These are phyloP conservation scores for Agelastica alni DNA, from an alignment of 2,888 invertebrate species.

Conservation along the genomic window DNA sequence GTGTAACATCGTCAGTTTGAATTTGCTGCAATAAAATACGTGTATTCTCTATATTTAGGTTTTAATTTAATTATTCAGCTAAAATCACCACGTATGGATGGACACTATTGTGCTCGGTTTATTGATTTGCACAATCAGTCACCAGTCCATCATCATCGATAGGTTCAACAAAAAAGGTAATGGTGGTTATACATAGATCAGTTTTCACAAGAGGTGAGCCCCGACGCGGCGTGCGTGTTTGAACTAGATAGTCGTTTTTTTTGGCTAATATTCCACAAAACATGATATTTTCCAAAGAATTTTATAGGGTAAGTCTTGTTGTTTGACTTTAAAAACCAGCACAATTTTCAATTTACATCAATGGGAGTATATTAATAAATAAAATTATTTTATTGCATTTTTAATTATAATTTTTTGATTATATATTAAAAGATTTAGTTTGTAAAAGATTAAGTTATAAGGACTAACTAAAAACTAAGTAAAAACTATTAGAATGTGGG, in stretches of 20 bases:
- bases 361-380: no score
- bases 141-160: slow-evolving; percentile 11
- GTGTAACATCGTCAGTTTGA: no score
- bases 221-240: neutral
- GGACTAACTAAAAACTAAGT: no score
- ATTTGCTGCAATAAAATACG: no score
- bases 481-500: no score
- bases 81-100: slow-evolving; percentile 12
- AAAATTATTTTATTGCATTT: no score
- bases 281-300: slow-evolving; percentile 20
- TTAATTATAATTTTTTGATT: no score
- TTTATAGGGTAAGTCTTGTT: slow-evolving; percentile 7
- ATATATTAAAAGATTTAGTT: no score
- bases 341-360: no score
- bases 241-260: neutral
- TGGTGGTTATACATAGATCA: slow-evolving; percentile 3
- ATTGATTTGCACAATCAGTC: slow-evolving; percentile 12
- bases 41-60: slow-evolving; percentile 10
- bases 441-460: no score
- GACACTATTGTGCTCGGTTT: slow-evolving; percentile 5
- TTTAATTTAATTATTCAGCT: slow-evolving; percentile 22
- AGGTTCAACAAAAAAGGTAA: neutral
- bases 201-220: slow-evolving; percentile 1
- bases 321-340: no score
- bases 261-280: neutral